A percentile compares a stretch with the other conserved stretches of the same genome.
Evolutionary conservation across 2,888 invertebrate genomes (phyloP).

Genomic region (Hemistola chrysoprasaria): DNA sequence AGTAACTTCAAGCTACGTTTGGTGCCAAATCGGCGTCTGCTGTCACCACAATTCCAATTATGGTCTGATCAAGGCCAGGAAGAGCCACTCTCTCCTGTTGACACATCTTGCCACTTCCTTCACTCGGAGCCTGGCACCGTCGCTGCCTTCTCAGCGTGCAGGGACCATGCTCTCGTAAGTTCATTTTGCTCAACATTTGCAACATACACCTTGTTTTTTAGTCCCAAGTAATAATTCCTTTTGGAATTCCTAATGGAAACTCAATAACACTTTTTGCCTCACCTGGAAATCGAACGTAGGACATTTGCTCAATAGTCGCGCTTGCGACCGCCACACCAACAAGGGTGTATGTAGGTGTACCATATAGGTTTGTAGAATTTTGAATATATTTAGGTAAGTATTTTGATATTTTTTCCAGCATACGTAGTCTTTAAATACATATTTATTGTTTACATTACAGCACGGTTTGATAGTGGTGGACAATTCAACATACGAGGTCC

Average conservation of each 20-base stretch:
- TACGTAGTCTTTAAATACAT: no score
- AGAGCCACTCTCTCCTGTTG: constrained; percentile 55
- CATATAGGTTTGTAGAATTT: no score
- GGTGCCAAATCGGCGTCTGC: constrained; percentile 83
- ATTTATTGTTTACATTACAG: constrained; percentile 72
- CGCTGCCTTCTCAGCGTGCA: constrained; percentile 87
- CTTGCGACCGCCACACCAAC: no score
- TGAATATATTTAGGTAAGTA: no score
- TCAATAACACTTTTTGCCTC: no score
- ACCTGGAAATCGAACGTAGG: no score
- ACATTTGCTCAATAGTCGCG: no score
- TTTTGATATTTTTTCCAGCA: no score
- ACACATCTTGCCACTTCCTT: constrained; percentile 84
- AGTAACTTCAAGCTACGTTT: constrained; percentile 84
- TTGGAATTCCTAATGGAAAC: no score
- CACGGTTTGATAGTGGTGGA: constrained; percentile 86
- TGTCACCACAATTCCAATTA: constrained; percentile 83
- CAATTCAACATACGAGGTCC: constrained; percentile 86
- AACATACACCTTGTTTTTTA: no score
- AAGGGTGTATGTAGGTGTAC: no score
- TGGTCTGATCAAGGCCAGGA: constrained; percentile 74
- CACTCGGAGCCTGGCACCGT: constrained; percentile 81
- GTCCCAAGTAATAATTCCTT: background rate
- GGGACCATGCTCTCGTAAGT: constrained; percentile 84
- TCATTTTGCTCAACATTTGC: no score